Evolutionary conservation across 2,888 invertebrate genomes (phyloP), one percentile per base, ranked within the genome.

Genomic region (Cataglyphis altisquamis): DNA sequence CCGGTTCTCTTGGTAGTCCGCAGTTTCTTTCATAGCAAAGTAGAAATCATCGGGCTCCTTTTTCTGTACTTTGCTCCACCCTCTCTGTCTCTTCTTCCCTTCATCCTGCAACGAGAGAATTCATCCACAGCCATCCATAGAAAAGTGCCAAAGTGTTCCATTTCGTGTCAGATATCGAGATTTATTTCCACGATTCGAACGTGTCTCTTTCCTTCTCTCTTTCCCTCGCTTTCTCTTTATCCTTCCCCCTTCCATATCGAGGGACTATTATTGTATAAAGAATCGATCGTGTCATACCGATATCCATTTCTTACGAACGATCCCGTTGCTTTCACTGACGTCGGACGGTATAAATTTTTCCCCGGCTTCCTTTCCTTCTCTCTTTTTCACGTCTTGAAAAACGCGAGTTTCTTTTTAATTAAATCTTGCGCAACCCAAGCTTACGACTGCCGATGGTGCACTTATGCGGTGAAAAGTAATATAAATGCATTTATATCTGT

Each of bases 221-320:
- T 18, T 68, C 32, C 36, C 18, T n/a, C 36, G 1, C 25, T 52
- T 25, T 52, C 41, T 55, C 41, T 67, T n/a, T 66, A 52, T 52
- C 52, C n/a, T 21, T 84, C 82, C 36, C 39, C 21, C 83, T 66
- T 57, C 60, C 70, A 60, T 63, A 10, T 84, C 84, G 80, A 48
- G 68, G 73, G 81, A 84, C 75, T 77, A 84, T 87, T 84, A 92
- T 94, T 93, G 92, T 93, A 86, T 93, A 86, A 88, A 78, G 88
- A 90, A 92, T 92, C 92, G 94, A 94, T 94, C 93, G 92, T 91
- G 93, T 93, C 93, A 93, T 92, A 91, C 88, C 91, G 93, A 93
- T 93, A 91, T 87, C 88, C 87, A 86, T 91, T 92, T 91, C 90
- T 91, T 90, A 64, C 82, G 55, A 18, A 60, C 68, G 74, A 87